A percentile compares a stretch with the other conserved stretches of the same genome.
These are phyloP conservation scores for Phoxinus dragarum DNA, from an alignment of 2,797 vertebrate genomes.

Conservation along the genomic window DNA sequence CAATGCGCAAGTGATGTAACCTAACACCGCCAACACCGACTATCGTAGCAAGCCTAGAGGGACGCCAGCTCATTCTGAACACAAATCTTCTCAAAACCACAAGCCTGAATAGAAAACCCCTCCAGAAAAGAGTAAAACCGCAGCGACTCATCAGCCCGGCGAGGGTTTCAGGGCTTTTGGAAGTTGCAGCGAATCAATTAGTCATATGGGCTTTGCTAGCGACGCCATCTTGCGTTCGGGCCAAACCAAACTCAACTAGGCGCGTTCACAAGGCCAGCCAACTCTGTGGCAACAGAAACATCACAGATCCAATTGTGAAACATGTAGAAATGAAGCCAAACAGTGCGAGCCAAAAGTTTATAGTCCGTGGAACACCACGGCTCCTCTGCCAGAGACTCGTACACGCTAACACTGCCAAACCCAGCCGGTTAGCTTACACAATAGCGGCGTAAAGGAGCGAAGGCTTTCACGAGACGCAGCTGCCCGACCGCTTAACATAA, in stretches of 20 bases:
- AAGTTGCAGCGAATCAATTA: conserved; percentile 62
- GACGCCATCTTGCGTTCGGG: neutral
- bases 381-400: too few species aligned
- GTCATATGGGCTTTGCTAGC: conserved; percentile 29
- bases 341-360: neutral
- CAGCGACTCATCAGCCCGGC: neutral
- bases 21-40: too few species aligned
- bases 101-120: neutral
- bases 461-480: conserved; percentile 78
- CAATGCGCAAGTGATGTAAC: too few species aligned
- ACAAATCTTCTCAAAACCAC: conserved; percentile 31
- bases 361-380: neutral
- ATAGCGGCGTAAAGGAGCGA: conserved; percentile 5
- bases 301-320: conserved; percentile 17
- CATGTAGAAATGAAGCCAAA: conserved; percentile 14
- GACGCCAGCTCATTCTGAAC: neutral
- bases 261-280: conserved; percentile 42
- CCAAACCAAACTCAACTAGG: conserved; percentile 54
- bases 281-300: conserved; percentile 4
- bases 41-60: too few species aligned
- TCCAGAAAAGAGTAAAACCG: neutral
- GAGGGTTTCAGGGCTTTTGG: conserved; percentile 22
- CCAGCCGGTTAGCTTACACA: conserved; percentile 29
- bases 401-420: neutral
- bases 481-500: conserved; percentile 81